These are phyloP conservation scores for Nyctibius grandis DNA, from an alignment of 2,797 vertebrate genomes.

Conservation along the genomic window DNA sequence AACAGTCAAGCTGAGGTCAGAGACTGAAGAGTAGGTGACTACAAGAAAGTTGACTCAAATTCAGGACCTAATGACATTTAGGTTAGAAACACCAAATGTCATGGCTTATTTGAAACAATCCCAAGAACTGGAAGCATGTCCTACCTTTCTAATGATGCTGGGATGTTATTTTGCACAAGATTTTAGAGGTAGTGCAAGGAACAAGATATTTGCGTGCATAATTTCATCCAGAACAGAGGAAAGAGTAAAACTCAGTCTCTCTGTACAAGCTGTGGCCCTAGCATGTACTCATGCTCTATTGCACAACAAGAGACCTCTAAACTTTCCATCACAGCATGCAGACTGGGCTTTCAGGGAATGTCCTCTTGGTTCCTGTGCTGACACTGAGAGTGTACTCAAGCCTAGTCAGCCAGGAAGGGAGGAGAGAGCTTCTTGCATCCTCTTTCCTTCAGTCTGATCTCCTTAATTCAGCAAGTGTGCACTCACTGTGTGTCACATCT, in stretches of 20 bases:
- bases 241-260: background rate
- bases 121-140: background rate
- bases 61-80: background rate
- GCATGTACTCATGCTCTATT: too few species aligned
- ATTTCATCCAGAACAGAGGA: background rate
- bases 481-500: background rate
- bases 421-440: background rate
- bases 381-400: background rate
- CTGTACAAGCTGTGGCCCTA: background rate
- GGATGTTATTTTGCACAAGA: background rate
- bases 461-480: background rate
- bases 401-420: background rate
- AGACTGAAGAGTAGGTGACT: accelerated
- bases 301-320: background rate
- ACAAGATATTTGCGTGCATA: background rate
- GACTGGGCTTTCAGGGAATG: background rate
- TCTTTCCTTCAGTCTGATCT: background rate
- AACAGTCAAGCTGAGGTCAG: background rate
- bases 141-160: background rate
- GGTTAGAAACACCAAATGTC: background rate
- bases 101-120: background rate
- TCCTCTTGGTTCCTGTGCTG: background rate
- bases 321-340: background rate
- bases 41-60: background rate
- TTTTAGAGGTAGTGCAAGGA: background rate